These are phyloP conservation scores for Porphyrio hochstetteri DNA, from an alignment of 2,113 vertebrate genomes.

Conservation along the genomic window DNA sequence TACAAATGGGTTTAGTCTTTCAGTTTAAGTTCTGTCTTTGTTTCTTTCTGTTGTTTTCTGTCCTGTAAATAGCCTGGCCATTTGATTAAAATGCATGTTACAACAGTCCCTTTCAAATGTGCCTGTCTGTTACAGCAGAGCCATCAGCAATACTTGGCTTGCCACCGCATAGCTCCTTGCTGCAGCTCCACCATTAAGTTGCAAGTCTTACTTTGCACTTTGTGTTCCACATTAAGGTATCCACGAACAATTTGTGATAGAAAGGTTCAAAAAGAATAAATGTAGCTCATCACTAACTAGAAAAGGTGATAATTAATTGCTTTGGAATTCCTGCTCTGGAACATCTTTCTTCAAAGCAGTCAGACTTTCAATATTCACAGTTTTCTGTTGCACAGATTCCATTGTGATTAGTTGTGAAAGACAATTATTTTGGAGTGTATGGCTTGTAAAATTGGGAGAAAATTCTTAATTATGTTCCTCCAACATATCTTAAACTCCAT, in stretches of 20 bases:
- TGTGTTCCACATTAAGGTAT: accelerated
- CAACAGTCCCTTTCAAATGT: not conserved
- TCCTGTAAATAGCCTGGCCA: not conserved
- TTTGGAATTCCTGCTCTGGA: not conserved
- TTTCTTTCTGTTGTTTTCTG: not conserved
- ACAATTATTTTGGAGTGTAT: not conserved
- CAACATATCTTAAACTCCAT: too few relatives aligned
- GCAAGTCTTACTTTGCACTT: not conserved
- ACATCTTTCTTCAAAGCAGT: not conserved
- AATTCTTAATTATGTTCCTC: not conserved
- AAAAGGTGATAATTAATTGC: not conserved
- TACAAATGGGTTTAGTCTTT: not conserved
- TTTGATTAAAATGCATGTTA: not conserved
- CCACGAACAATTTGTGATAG: not conserved
- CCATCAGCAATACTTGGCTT: not conserved
- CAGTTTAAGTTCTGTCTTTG: not conserved
- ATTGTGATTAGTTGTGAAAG: not conserved
- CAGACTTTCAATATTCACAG: not conserved
- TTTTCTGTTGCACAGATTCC: not conserved
- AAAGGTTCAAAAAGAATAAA: not conserved
- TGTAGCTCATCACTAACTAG: not conserved
- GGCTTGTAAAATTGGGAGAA: not conserved
- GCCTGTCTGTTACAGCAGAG: accelerated
- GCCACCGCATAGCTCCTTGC: not conserved
- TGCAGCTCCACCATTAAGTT: not conserved